Evolutionary conservation across 2,797 vertebrate species (phyloP), one percentile per base, ranked within the genome.

Genomic region (Margarornis squamiger): DNA sequence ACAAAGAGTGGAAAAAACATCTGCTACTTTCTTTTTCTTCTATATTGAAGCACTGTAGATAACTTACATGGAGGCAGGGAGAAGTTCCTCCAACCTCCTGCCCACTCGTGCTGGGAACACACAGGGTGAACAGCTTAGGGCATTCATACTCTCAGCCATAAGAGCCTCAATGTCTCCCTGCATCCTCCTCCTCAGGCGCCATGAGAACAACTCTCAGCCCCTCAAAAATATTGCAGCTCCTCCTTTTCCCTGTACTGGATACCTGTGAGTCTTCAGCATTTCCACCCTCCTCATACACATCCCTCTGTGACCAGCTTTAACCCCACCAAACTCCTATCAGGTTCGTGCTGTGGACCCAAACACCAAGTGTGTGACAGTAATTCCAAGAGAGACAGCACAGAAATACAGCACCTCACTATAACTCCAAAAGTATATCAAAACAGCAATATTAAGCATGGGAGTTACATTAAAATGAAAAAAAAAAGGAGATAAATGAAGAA

Each of bases 231-330:
- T 0, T 30, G 49, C 67, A 79, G 74, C 24, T 85, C 29, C 39
- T 88, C 36, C 26, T 19, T 46, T 41, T 18, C 24, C 19, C 23
- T 70, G 5, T 15, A 59, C 23, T 24, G 55, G 52, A 63, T 61
- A 23, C 26, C 6, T 39, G 38, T 1, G 27, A 88, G 41, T 12
- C 38, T 80, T 66, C 45, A 39, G 32, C 7, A 3, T 52, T 70
- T 67, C 52, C 34, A 51, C 32, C 10, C 71, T 55, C 16, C 49
- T 43, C 4, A 8, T 1, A 16, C 6, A 1, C 0, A 0, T 18
- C 51, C 18, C 62, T 34, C 80, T 72, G 45, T 0, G 2, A 52
- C 10, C 61, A 68, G 55, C 49, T 57, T 57, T 71, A 90, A 52
- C 3, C 10, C 16, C 22, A 38, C 19, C 57, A 21, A 38, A 34